Percentiles rank a stretch among this genome's conserved stretches.
Evolutionary conservation across 2,113 vertebrate species (phyloP).

Genomic region (Mellivora capensis): DNA sequence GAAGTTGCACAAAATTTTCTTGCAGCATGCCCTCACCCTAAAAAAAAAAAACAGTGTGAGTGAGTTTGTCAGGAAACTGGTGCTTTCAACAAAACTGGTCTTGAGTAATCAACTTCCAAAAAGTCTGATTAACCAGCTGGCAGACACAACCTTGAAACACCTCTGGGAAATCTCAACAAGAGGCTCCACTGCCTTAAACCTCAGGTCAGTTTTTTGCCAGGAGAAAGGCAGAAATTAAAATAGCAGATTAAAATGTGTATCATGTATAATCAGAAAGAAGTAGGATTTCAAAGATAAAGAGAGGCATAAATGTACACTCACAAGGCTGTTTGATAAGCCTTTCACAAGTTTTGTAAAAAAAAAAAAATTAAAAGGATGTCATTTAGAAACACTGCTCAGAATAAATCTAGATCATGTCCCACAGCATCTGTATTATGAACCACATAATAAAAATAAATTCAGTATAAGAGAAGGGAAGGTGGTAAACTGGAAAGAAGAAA

Average conservation of each 20-base stretch:
- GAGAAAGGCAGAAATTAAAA: slow-evolving; percentile 17
- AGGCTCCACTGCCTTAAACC: neutral
- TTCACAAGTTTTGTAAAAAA: neutral
- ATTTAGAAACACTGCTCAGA: neutral
- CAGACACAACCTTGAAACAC: slow-evolving; percentile 34
- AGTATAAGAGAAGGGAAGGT: neutral
- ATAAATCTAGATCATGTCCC: neutral
- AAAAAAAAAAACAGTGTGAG: neutral
- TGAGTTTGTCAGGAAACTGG: slow-evolving; percentile 28
- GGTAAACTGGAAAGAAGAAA: neutral
- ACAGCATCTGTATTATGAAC: neutral
- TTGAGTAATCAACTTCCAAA: slow-evolving; percentile 24
- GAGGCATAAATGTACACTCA: neutral
- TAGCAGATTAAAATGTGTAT: neutral
- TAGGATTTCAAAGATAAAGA: neutral
- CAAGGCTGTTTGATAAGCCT: neutral
- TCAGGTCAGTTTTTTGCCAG: slow-evolving; percentile 1
- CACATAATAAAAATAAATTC: neutral
- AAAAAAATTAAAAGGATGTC: neutral
- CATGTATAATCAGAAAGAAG: neutral
- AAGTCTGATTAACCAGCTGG: slow-evolving; percentile 60
- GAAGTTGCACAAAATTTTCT: neutral
- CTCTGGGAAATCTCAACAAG: slow-evolving; percentile 39
- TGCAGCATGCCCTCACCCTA: neutral
- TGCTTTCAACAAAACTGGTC: slow-evolving; percentile 48